Evolutionary conservation across 1,140 invertebrate genomes (phyloP).

Genomic region (Drosophila asahinai): DNA sequence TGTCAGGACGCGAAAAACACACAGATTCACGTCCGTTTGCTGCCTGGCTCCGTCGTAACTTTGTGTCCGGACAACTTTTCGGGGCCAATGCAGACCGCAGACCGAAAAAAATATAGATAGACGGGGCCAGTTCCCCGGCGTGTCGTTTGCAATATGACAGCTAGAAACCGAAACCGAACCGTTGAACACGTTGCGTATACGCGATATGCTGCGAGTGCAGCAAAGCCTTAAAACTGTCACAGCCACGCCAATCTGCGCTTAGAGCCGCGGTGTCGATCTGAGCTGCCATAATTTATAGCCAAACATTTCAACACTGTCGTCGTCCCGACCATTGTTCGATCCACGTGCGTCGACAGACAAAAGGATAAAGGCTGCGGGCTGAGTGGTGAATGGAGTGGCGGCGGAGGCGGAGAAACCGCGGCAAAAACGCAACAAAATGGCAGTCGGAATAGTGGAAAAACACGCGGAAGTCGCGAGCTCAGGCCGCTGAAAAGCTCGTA

Average conservation of each 20-base stretch:
- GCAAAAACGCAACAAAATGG: constrained; percentile 76
- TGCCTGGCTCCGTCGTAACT: constrained; percentile 21
- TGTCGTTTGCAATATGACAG: constrained; percentile 73
- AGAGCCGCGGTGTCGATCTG: constrained; percentile 32
- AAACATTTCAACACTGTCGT: constrained; percentile 68
- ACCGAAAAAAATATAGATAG: constrained; percentile 21
- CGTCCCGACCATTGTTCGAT: constrained; percentile 67
- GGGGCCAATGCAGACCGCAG: constrained; percentile 54
- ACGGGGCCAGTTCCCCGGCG: constrained; percentile 44
- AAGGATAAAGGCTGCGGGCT: constrained; percentile 9
- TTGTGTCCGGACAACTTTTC: constrained; percentile 46
- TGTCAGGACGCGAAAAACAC: constrained; percentile 48
- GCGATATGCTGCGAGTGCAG: constrained; percentile 59
- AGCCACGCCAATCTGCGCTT: constrained; percentile 50
- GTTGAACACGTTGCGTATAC: constrained; percentile 50
- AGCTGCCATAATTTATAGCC: constrained; percentile 73
- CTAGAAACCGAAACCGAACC: constrained; percentile 23
- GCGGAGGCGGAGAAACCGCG: constrained; percentile 19
- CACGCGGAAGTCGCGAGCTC: constrained; percentile 65
- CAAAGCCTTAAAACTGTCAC: constrained; percentile 35
- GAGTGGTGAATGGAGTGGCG: neutral
- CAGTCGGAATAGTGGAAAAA: constrained; percentile 53
- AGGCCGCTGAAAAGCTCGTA: constrained; percentile 56
- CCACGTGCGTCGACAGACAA: constrained; percentile 45
- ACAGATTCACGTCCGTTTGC: constrained; percentile 10